Evolutionary conservation across 2,113 vertebrate species (phyloP), one percentile per base, ranked within the genome.

Genomic region (Castor canadensis): DNA sequence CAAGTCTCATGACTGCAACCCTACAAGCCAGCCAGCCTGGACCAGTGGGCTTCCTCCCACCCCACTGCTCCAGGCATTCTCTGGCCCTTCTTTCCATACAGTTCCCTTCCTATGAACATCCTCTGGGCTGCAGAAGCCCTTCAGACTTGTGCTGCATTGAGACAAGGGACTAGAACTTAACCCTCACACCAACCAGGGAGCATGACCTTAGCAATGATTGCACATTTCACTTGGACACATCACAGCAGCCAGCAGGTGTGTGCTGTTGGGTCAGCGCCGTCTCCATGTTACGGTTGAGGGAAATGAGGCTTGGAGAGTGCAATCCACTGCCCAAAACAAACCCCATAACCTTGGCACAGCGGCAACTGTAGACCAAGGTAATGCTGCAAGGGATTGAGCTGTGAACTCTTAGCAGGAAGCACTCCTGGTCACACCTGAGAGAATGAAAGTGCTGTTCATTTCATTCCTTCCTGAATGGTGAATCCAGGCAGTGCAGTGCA

Each of bases 191-290:
- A 69, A 19, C 24, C 45, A 22, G 12, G 8, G 22, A 58, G 16
- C 22, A 32, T 49, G 79, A 40, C 30, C 72, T 56, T 56, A 54
- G 45, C 20, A 26, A 15, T 15, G 62, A 66, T n/a, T 32, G 30
- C 43, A 22, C 3, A 1, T 13, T 24, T 13, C 12, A 47, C 9
- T 2, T n/a, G 30, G 9, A 12, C 10, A 47, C 20, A 16, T 17
- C 62, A 17, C 8, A 56, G 45, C 32, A 13, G 1, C 82, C 45
- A 38, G 24, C 35, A 45, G 38, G 38, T 7, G n/a, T 60, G 15
- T 19, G 79, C 9, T 17, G 0, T 10, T 1, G 26, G 7, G 16
- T 81, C 38, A 10, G n/a, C 24, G 15, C 9, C 24, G 38, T 22
- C 76, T 56, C 49, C 12, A 9, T 56, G 24, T 38, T 56, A 24